Evolutionary conservation across 1,140 invertebrate species (phyloP).

Genomic region (Teleogryllus occipitalis): DNA sequence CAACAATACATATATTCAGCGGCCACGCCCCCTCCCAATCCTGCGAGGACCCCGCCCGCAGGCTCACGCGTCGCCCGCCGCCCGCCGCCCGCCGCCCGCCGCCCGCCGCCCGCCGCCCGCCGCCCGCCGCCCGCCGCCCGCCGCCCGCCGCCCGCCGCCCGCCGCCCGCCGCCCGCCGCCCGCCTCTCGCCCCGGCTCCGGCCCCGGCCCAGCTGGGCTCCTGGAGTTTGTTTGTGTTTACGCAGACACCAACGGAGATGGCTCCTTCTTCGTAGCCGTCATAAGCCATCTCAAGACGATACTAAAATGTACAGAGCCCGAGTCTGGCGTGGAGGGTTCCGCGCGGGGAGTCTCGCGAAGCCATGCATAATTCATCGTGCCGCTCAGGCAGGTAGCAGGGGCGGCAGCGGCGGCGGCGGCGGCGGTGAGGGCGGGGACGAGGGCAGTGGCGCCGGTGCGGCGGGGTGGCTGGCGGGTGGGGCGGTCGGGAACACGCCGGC

Average conservation of each 20-base stretch:
- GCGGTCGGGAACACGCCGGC: background rate
- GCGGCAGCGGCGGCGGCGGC: too few species aligned
- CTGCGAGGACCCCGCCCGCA: too few species aligned
- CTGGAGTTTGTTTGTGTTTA: background rate
- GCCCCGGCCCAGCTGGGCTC: background rate
- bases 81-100: too few species aligned
- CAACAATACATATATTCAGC: background rate
- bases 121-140: too few species aligned
- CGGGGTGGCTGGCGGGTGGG: background rate
- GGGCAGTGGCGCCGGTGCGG: background rate
- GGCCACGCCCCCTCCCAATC: background rate
- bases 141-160: too few species aligned
- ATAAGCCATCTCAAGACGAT: slow-evolving; percentile 1
- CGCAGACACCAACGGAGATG: background rate
- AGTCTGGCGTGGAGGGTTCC: background rate
- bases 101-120: too few species aligned
- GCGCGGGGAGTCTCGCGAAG: background rate
- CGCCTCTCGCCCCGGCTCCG: too few species aligned
- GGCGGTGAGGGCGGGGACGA: background rate
- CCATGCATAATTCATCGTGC: background rate
- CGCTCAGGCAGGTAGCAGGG: background rate
- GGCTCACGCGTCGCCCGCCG: too few species aligned
- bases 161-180: too few species aligned
- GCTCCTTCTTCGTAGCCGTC: background rate
- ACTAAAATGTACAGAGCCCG: background rate